Evolutionary conservation across 2,797 vertebrate genomes (phyloP).

Genomic region (Melanotaenia boesemani): DNA sequence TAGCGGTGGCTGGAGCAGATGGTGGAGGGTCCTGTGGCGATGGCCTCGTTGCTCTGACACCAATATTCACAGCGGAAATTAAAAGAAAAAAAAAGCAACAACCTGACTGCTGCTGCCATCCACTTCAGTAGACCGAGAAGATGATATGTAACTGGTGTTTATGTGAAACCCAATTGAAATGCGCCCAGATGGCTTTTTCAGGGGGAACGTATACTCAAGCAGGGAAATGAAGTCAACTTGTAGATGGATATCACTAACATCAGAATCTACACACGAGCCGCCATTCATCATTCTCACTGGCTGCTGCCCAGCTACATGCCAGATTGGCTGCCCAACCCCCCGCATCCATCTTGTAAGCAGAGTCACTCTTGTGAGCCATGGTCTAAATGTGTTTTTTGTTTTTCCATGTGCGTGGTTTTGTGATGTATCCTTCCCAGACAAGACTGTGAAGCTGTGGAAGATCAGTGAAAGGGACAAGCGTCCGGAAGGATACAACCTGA

Average conservation of each 20-base stretch:
- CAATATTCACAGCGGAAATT: slow-evolving; percentile 71
- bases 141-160: slow-evolving; percentile 71
- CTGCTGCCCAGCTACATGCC: slow-evolving; percentile 76
- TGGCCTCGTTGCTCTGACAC: slow-evolving; percentile 68
- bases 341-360: slow-evolving; percentile 63
- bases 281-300: slow-evolving; percentile 76
- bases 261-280: slow-evolving; percentile 51
- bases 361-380: slow-evolving; percentile 46
- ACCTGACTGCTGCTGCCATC: slow-evolving; percentile 58
- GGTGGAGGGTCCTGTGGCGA: slow-evolving; percentile 75
- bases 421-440: slow-evolving; percentile 76
- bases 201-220: slow-evolving; percentile 16
- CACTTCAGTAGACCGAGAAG: slow-evolving; percentile 53
- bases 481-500: slow-evolving; percentile 97
- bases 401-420: slow-evolving; percentile 34
- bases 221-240: slow-evolving; percentile 67
- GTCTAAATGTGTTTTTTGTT: slow-evolving; percentile 49
- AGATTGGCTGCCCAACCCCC: slow-evolving; percentile 78
- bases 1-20: slow-evolving; percentile 76
- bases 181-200: slow-evolving; percentile 57
- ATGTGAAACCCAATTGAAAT: slow-evolving; percentile 53
- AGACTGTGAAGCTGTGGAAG: slow-evolving; percentile 99
- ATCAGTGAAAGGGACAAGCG: slow-evolving; percentile 98
- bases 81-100: slow-evolving; percentile 48
- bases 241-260: slow-evolving; percentile 72